Base-by-base conservation (phyloP, 2,797 vertebrate genomes). In the Enteromius anoplus region DNA sequence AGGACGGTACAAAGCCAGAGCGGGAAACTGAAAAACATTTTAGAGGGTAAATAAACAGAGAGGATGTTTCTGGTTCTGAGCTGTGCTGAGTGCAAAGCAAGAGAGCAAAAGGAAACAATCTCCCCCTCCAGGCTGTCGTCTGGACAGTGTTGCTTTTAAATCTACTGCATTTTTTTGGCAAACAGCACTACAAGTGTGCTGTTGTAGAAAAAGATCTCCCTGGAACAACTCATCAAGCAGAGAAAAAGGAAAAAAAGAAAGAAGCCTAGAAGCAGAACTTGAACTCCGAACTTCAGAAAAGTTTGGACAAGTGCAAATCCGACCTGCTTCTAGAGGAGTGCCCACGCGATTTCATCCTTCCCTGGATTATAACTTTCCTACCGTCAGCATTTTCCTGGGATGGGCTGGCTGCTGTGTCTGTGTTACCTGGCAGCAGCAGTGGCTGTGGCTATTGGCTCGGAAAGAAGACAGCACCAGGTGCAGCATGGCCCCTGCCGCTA, bases 401-500 rank as follows among this genome's bases (percentile, higher is more conserved):
- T 94, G 94, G 91, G 88, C 88, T 86, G 88, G 85, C 89, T 88
- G 85, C 84, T 91, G 85, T 86, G 86, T 80, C 86, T 92, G 90
- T 90, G 90, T 81, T 92, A 90, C 88, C 86, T 94, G 89, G 86
- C 88, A 86, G 84, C 72, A 40, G 81, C 77, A 49, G 66, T 85
- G 72, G 87, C 87, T 47, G 45, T 82, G 0, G 87, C 49, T 0
- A 81, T 90, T 3, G 85, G 85, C 78, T 89, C 91, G 0, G 94
- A 94, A 81, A 92, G 92, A 69, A 91, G 87, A 75, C 93, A 93
- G 85, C 95, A 96, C 85, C 93, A 69, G 3, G 91, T 96, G 86
- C 95, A 96, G 86, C 94, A 95, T 68, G 96, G 95, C 45, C 88
- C 90, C 77, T 96, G 95, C 91, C 94, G 91, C 88, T 96, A 95